Evolutionary conservation across 2,888 invertebrate species (phyloP).

Genomic region (Cantharis nigra): DNA sequence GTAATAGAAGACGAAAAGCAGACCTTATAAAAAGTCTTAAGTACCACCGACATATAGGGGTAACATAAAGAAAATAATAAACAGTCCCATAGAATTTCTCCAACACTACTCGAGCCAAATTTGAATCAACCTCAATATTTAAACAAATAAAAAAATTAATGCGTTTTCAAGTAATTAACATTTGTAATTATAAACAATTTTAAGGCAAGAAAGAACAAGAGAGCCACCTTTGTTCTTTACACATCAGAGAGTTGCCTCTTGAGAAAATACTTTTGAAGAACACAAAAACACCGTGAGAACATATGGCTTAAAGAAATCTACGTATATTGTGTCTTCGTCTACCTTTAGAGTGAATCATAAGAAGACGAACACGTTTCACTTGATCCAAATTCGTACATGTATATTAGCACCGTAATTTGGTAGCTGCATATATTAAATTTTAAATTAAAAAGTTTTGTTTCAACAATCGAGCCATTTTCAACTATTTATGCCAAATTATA

Average conservation of each 20-base stretch:
- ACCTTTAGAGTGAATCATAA: background rate
- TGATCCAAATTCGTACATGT: constrained; percentile 6
- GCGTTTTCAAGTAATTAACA: background rate
- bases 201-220: background rate
- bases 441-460: constrained; percentile 9
- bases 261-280: constrained; percentile 22
- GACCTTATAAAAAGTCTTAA: constrained; percentile 28
- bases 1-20: constrained; percentile 31
- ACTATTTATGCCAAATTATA: background rate
- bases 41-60: constrained; percentile 19
- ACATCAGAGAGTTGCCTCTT: constrained; percentile 20
- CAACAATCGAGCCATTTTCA: constrained; percentile 9
- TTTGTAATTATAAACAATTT: background rate
- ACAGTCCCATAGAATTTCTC: background rate
- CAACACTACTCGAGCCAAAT: background rate
- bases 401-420: constrained; percentile 22
- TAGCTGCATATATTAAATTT: constrained; percentile 1
- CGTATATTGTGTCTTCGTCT: constrained; percentile 13
- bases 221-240: constrained; percentile 8
- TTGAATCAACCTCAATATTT: background rate
- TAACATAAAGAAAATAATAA: constrained; percentile 16
- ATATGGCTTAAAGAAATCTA: constrained; percentile 23
- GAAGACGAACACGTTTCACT: background rate
- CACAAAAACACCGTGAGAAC: constrained; percentile 28
- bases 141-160: background rate